These are phyloP conservation scores for Rhodophaea formosa DNA, from an alignment of 2,888 invertebrate species.

Conservation along the genomic window DNA sequence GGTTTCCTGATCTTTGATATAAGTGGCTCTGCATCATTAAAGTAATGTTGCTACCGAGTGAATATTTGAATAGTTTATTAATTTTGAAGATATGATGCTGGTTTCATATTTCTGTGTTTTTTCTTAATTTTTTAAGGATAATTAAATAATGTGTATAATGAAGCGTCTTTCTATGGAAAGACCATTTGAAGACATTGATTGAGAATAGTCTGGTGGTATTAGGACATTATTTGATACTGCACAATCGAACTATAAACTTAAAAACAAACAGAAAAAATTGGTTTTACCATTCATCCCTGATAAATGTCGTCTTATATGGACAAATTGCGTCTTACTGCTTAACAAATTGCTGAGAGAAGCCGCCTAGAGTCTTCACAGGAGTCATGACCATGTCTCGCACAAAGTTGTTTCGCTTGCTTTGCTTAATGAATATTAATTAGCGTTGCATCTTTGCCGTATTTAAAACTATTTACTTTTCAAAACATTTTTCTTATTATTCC, in stretches of 20 bases:
- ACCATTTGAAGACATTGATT: no score
- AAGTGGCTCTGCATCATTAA: constrained; percentile 17
- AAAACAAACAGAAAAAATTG: constrained; percentile 32
- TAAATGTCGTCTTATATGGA: constrained; percentile 58
- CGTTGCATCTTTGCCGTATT: background rate
- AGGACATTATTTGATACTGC: background rate
- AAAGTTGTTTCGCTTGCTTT: constrained; percentile 45
- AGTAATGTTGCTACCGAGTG: constrained; percentile 25
- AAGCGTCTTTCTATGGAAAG: no score
- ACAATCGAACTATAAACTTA: constrained; percentile 58
- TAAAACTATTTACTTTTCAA: background rate
- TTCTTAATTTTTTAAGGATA: background rate
- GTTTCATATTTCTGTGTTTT: constrained; percentile 17
- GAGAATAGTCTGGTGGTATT: no score
- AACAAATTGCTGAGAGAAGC: constrained; percentile 56
- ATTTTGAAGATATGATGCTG: constrained; percentile 22
- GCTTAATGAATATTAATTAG: constrained; percentile 61
- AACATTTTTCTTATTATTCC: background rate
- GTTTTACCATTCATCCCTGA: constrained; percentile 42
- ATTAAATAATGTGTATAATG: background rate
- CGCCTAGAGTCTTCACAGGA: constrained; percentile 38
- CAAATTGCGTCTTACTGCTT: constrained; percentile 58
- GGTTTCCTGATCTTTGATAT: constrained; percentile 28
- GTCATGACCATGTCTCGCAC: constrained; percentile 44
- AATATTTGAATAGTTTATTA: constrained; percentile 13